Conservation (phyloP, 2,797 vertebrate genomes). For the Mormyrops boulengeri region DNA sequence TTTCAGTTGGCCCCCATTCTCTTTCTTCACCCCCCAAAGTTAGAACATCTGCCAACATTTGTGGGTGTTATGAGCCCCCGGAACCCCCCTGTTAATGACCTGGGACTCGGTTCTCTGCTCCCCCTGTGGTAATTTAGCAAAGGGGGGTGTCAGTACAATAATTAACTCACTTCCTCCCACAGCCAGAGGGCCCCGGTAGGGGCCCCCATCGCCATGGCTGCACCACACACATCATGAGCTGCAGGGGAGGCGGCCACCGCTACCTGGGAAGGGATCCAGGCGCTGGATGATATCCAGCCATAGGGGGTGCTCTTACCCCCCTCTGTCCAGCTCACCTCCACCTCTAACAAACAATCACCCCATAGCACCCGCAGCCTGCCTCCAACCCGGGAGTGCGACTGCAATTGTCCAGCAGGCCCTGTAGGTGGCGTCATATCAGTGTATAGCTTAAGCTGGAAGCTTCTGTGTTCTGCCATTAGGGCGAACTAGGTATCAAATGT, state of each 20-base stretch:
- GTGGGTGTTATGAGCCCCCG: conserved; percentile 53
- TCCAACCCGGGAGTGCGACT: background rate
- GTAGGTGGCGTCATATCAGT: background rate
- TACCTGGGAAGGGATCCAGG: background rate
- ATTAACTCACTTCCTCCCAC: background rate
- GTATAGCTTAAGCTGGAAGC: background rate
- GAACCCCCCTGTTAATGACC: conserved; percentile 63
- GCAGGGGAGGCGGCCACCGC: background rate
- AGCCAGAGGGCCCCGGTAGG: background rate
- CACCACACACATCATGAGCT: background rate
- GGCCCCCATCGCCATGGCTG: background rate
- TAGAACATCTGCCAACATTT: conserved; percentile 47
- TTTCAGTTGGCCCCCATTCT: conserved; percentile 32
- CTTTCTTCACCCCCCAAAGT: conserved; percentile 35
- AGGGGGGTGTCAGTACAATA: background rate
- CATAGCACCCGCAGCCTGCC: background rate
- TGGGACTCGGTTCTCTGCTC: conserved; percentile 44
- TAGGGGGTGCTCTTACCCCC: background rate
- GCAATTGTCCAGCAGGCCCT: background rate
- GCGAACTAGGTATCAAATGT: background rate
- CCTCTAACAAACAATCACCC: background rate
- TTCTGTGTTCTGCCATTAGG: background rate
- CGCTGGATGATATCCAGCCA: background rate
- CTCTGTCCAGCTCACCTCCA: background rate
- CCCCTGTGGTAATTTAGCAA: conserved; percentile 25